phyloP scores from a whole-genome alignment of 2,113 vertebrate species.

The Trichomycterus rosablanca region DNA sequence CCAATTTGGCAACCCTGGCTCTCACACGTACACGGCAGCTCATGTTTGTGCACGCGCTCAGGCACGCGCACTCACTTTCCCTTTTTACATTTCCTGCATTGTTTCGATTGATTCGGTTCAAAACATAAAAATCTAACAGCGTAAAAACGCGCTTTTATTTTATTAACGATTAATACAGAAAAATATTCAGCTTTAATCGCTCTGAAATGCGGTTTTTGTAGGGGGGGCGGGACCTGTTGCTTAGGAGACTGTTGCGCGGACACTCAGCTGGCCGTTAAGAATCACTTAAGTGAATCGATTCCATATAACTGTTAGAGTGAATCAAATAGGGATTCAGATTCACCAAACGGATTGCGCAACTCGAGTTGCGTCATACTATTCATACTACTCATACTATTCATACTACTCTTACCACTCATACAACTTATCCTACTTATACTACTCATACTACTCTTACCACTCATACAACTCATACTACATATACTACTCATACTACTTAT shows the following conservation, averaged over 20 bases:
- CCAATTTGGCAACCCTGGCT: constrained; percentile 32
- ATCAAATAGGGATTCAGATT: background rate
- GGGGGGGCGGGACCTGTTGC: constrained; percentile 18
- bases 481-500: too few species aligned
- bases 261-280: background rate
- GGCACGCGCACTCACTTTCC: constrained; percentile 26
- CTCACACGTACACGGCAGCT: constrained; percentile 34
- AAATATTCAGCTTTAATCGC: too few species aligned
- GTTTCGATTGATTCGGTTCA: too few species aligned
- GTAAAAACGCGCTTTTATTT: too few species aligned
- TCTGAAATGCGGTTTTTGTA: too few species aligned
- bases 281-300: background rate
- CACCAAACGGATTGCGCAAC: background rate
- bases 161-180: too few species aligned
- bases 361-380: background rate
- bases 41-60: constrained; percentile 27
- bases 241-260: background rate
- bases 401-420: too few species aligned
- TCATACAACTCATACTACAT: too few species aligned
- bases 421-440: too few species aligned
- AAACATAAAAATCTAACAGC: too few species aligned
- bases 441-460: too few species aligned
- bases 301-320: background rate
- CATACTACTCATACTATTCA: background rate
- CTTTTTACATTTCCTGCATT: background rate